Evolutionary conservation across 1,140 invertebrate species (phyloP), one percentile per base, ranked within the genome.

Genomic region (Pogonomyrmex barbatus): DNA sequence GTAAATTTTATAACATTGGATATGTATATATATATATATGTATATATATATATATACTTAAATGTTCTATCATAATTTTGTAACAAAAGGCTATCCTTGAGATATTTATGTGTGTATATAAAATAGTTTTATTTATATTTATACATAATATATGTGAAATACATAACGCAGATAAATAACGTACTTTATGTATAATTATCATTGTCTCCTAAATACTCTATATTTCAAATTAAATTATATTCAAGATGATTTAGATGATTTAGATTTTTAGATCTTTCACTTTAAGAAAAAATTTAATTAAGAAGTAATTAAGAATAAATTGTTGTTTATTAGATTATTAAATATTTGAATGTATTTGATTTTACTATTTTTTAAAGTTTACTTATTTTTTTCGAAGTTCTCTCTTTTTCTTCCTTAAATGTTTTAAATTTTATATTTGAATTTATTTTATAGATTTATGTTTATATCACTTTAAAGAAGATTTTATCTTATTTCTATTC

Each of bases 151-250:
- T 42, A 50, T 24, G 65, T 56, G 52, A 56, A 71, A 82, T 2
- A 17, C 39, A 14, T 47, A 42, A 73, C 60, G 42, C 60, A 82
- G 78, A 71, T 30, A 71, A 82, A 82, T 52, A 39, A 82, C 4
- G 24, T 30, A 17, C 24, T 71, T 82, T 58, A 12, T 10, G 30
- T 70, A 54, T 65, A 33, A 52, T 2, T 17, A 30, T 39, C 4
- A n/a, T 67, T 12, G 36, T 54, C 45, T 12, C 47, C 10, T 2
- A 33, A 65, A 60, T 36, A 10, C 30, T 70, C 6, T 56, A n/a
- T n/a, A 17, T 33, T 17, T 45, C 33, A 82, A 8, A 82, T 82
- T 82, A 58, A 73, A 47, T 82, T 52, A 71, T 82, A 73, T 6
- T 36, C 52, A 4, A 47, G 8, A 39, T 65, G n/a, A 12, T 68